Conservation (phyloP, 2,888 invertebrate genomes). For the Lepidochrysops patricia region DNA sequence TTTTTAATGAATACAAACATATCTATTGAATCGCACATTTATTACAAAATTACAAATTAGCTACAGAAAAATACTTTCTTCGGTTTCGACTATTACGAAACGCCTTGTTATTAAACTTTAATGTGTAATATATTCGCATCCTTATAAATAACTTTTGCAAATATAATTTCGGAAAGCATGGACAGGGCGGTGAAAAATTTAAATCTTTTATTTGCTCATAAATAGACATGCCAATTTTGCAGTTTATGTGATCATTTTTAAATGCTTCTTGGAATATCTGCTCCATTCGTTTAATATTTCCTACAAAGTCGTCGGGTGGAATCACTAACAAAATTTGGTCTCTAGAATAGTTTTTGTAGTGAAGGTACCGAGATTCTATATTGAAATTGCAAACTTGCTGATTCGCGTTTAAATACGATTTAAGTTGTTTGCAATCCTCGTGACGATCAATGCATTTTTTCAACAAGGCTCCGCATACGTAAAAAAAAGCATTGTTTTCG, state of each 20-base stretch:
- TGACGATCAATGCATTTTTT: slow-evolving; percentile 11
- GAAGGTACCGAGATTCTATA: too few species aligned
- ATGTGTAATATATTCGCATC: background rate
- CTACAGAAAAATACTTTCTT: background rate
- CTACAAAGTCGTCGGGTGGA: background rate
- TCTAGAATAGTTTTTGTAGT: too few species aligned
- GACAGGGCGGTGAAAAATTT: background rate
- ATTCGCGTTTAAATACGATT: background rate
- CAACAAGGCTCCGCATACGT: slow-evolving; percentile 4
- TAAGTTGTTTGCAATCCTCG: background rate
- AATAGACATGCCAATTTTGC: background rate
- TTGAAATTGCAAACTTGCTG: background rate
- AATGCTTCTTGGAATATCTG: background rate
- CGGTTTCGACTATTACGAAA: background rate
- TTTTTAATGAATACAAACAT: too few species aligned
- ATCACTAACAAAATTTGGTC: background rate
- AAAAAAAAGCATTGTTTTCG: slow-evolving; percentile 16
- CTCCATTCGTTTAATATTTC: background rate
- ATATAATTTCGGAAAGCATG: background rate
- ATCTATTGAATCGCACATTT: too few species aligned
- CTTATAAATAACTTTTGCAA: background rate
- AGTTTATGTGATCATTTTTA: background rate
- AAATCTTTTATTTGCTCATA: background rate
- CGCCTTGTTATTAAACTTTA: background rate
- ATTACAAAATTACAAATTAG: background rate